Conservation (phyloP, 2,113 vertebrate genomes). For the Rhinoderma darwinii region DNA sequence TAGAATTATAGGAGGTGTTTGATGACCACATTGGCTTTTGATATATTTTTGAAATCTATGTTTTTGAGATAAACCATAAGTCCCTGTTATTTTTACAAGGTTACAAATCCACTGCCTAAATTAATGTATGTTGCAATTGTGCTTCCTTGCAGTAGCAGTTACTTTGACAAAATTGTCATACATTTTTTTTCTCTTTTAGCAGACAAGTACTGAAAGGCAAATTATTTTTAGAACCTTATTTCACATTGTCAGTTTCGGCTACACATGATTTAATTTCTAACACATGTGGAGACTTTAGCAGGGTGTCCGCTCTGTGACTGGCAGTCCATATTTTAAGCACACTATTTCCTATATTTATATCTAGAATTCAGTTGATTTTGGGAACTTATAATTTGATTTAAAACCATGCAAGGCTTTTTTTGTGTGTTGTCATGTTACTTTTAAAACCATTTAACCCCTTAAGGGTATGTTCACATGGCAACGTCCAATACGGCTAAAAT, state of each 20-base stretch:
- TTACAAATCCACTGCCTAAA: background rate
- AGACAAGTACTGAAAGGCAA: background rate
- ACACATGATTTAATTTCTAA: slow-evolving; percentile 10
- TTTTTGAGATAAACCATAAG: background rate
- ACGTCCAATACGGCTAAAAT: no score
- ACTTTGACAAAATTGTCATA: background rate
- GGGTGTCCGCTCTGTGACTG: background rate
- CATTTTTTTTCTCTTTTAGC: background rate
- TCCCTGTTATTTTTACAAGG: background rate
- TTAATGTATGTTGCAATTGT: background rate
- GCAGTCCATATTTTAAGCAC: background rate
- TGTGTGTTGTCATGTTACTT: no score
- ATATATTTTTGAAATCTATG: no score
- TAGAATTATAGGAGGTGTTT: no score
- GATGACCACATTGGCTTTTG: no score
- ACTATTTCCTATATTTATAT: no score
- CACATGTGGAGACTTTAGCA: slow-evolving; percentile 12
- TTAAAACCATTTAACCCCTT: no score
- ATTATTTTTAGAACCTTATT: slow-evolving; percentile 28
- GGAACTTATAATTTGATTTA: no score
- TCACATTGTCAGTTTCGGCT: slow-evolving; percentile 9
- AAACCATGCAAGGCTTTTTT: no score
- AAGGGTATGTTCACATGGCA: no score
- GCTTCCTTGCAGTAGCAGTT: no score
- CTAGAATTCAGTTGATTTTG: no score